Evolutionary conservation across 1,140 invertebrate species (phyloP), one percentile per base, ranked within the genome.

Genomic region (Drosophila orena): DNA sequence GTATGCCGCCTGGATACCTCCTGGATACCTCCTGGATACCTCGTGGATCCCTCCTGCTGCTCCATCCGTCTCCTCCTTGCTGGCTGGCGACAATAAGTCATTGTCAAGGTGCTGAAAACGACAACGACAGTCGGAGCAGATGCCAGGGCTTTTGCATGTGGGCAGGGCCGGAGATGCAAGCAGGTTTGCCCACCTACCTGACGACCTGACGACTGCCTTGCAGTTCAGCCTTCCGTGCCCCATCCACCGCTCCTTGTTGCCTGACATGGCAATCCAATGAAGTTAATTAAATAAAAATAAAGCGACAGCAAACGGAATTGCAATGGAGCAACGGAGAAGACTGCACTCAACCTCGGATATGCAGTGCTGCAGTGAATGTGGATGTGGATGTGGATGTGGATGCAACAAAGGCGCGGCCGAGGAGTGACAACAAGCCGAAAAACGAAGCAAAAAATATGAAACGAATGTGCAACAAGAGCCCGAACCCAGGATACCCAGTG

Each of bases 271-370:
- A 72, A 72, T 79, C 62, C 80, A 83, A 83, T 83, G 80, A 85
- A 85, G 79, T 85, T 85, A 85, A 85, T 85, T 85, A 83, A 85
- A 85, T 83, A 85, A 85, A 85, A 83, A 83, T 79, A 85, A 83
- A 83, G 76, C 66, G 79, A 83, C 79, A 76, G 79, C 76, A 66
- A 81, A 79, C 71, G 66, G 75, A 83, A 81, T 83, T 79, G 79
- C 71, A 69, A 54, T 50, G 59, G 52, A 70, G 52, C 59, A 69
- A 37, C 57, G 5, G 27, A 30, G 47, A 49, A 3, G 40, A 22
- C 43, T 49, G 59, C 52, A 47, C 56, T 58, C 34, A 42, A n/a
- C 60, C 35, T 55, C 34, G 24, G 27, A 38, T 30, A 22, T 30
- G 30, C 30, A 30, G 30, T 14, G 12, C 17, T 20, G 59, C 38